Evolutionary conservation across 2,113 vertebrate species (phyloP), one percentile per base, ranked within the genome.

Genomic region (Chascanopsetta lugubris): DNA sequence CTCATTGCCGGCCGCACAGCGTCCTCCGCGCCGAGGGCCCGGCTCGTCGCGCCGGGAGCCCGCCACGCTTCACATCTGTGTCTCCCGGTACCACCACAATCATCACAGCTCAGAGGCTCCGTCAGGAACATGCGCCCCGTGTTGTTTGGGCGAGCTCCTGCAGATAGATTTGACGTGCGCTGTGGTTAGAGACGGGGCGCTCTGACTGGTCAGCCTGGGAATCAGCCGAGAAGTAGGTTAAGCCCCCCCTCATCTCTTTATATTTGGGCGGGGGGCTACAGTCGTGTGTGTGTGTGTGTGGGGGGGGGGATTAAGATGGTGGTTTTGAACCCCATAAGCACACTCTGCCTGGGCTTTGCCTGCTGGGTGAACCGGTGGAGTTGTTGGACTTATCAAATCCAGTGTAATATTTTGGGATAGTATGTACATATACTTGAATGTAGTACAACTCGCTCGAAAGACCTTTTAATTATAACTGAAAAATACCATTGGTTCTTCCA

Each of bases 211-310:
- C 74, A 71, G 34, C 34, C 59, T 59, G 67, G 68, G 61, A 75
- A 67, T 82, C 68, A 61, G 68, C 45, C 65, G 76, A 79, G 67
- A 85, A 85, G 61, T 84, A 60, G 80, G 76, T 89, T 86, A 85
- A 79, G 75, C 68, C 68, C 50, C 68, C 68, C 50, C 30, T 53
- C 56, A 34, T 81, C 66, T 64, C 59, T 67, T 83, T 73, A 67
- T 72, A 72, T 81, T 61, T 71, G 80, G 80, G 69, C 49, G 61
- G 60, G 72, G 58, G 61, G 53, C 76, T 84, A 76, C 61, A 78
- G 51, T 61, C 38, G 51, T 51, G 34, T 30, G 45, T 63, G 22
- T 50, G 47, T 47, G 46, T n/a, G n/a, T n/a, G n/a, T n/a, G 42
- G 45, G 71, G 54, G 51, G 36, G 53, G 71, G 61, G 51, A 78